A percentile compares a stretch with the other conserved stretches of the same genome.
phyloP scores from a whole-genome alignment of 2,888 invertebrate species.

The Diplazon laetatorius region DNA sequence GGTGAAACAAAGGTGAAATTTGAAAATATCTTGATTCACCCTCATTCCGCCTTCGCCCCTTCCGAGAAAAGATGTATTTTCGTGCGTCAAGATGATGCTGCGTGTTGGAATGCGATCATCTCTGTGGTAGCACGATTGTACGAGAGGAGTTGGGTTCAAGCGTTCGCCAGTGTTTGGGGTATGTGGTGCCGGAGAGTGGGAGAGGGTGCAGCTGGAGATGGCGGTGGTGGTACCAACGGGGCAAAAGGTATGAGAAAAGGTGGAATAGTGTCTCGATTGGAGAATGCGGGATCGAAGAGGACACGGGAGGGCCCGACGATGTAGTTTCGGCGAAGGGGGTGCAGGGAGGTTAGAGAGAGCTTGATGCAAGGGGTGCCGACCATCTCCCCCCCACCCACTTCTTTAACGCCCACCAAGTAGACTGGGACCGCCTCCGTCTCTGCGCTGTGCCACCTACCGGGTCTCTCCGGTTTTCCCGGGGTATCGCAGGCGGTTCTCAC shows the following conservation, averaged over 20 bases:
- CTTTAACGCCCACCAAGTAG: conserved; percentile 81
- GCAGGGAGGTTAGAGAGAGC: conserved; percentile 66
- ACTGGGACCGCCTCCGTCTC: conserved; percentile 81
- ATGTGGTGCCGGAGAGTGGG: conserved; percentile 7
- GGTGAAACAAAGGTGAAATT: too few relatives aligned
- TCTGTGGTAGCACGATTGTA: conserved; percentile 41
- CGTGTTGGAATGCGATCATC: neutral
- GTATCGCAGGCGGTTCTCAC: conserved; percentile 68
- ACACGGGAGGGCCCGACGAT: conserved; percentile 70
- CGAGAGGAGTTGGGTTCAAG: conserved; percentile 40
- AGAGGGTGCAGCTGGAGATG: conserved; percentile 61
- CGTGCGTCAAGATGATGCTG: neutral
- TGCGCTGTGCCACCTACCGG: conserved; percentile 80
- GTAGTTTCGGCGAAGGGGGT: conserved; percentile 62
- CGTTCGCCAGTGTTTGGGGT: conserved; percentile 58
- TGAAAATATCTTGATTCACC: too few relatives aligned
- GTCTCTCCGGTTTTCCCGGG: conserved; percentile 73
- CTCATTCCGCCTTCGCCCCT: too few relatives aligned
- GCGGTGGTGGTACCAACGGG: conserved; percentile 21
- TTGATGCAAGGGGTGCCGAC: conserved; percentile 77
- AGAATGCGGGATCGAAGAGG: conserved; percentile 77
- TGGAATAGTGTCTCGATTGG: conserved; percentile 76
- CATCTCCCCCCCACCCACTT: conserved; percentile 75
- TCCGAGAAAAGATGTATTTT: neutral
- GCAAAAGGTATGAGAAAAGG: conserved; percentile 62